Evolutionary conservation across 2,113 vertebrate species (phyloP).

Genomic region (Lichenostomus cassidix): DNA sequence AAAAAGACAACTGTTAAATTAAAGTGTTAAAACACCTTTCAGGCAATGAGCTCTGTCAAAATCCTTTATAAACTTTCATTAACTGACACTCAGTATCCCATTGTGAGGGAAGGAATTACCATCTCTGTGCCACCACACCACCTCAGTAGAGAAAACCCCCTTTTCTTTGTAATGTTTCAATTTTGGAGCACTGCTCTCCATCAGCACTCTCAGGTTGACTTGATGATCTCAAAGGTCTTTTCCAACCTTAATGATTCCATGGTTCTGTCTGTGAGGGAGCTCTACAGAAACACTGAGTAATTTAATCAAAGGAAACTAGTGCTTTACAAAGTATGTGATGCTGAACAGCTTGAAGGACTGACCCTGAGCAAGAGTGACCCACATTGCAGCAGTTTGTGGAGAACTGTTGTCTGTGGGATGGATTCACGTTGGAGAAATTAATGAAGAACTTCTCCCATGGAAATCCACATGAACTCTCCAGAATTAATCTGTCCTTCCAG

Average conservation of each 20-base stretch:
- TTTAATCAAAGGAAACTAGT: background rate
- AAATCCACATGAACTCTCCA: background rate
- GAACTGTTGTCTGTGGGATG: background rate
- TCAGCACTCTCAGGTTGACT: background rate
- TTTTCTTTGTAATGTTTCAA: background rate
- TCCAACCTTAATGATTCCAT: background rate
- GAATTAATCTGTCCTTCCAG: background rate
- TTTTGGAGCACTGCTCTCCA: background rate
- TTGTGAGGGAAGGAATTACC: background rate
- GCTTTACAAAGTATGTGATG: background rate
- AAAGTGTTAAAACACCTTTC: background rate
- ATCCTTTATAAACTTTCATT: background rate
- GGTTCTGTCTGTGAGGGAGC: background rate
- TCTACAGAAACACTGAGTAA: background rate
- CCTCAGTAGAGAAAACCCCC: background rate
- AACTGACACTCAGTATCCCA: background rate
- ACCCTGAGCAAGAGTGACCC: background rate
- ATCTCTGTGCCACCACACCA: background rate
- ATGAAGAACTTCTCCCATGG: background rate
- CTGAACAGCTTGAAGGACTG: background rate
- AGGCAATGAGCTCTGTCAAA: background rate
- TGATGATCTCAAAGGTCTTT: background rate
- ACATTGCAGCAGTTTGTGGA: accelerated
- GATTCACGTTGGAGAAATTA: background rate
- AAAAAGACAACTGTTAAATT: background rate